phyloP scores from a whole-genome alignment of 1,140 invertebrate genomes.

The Elysia chlorotica region DNA sequence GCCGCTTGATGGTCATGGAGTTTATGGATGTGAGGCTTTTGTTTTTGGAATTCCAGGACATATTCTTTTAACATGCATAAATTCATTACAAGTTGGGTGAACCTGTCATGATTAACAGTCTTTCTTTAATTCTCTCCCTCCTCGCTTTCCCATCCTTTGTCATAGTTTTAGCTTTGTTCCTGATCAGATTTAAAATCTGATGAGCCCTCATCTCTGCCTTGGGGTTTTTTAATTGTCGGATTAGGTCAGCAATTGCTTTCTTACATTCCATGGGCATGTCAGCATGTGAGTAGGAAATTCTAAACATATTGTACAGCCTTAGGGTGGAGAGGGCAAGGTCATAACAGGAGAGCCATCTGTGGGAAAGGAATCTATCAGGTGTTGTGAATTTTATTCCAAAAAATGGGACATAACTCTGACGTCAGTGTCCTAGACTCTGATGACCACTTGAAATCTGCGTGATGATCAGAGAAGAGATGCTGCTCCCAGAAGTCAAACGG shows the following conservation, averaged over 20 bases:
- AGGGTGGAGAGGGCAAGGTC: conserved; percentile 26
- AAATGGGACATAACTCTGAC: conserved; percentile 29
- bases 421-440: conserved; percentile 20
- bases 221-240: background rate
- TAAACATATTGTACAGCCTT: conserved; percentile 25
- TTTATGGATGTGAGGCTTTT: conserved; percentile 21
- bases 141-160: conserved; percentile 15
- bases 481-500: conserved; percentile 29
- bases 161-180: conserved; percentile 18
- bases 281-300: conserved; percentile 29
- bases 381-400: conserved; percentile 27
- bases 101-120: conserved; percentile 11
- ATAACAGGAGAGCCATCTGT: conserved; percentile 39
- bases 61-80: conserved; percentile 19
- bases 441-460: conserved; percentile 35
- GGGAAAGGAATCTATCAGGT: conserved; percentile 28
- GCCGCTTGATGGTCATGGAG: conserved; percentile 22
- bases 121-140: conserved; percentile 10
- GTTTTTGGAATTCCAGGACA: conserved; percentile 18
- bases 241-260: too few species aligned
- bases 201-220: background rate
- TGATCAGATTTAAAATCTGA: background rate
- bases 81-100: conserved; percentile 4
- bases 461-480: conserved; percentile 25
- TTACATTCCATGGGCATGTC: background rate